Evolutionary conservation across 2,888 invertebrate genomes (phyloP).

Genomic region (Leptinotarsa haldemani): DNA sequence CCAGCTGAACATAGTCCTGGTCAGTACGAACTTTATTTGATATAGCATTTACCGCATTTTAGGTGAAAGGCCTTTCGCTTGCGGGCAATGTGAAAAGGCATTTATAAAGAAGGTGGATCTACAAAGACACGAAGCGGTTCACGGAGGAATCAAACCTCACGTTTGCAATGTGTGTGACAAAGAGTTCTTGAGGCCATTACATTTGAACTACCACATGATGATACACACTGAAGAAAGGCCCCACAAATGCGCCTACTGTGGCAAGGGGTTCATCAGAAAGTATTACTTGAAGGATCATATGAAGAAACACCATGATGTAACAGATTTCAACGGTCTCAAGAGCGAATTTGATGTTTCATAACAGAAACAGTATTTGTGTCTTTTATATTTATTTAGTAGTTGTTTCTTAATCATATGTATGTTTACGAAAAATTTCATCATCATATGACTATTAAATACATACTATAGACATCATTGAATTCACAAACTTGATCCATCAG

Average conservation of each 20-base stretch:
- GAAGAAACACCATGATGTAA: conserved; percentile 51
- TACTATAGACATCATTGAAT: too few species aligned
- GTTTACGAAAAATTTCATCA: too few species aligned
- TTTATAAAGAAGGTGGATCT: conserved; percentile 58
- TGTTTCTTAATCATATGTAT: too few species aligned
- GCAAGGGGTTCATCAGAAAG: conserved; percentile 58
- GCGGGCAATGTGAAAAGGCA: conserved; percentile 54
- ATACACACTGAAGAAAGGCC: conserved; percentile 58
- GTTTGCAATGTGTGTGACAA: conserved; percentile 55
- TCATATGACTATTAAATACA: too few species aligned
- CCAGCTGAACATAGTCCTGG: too few species aligned
- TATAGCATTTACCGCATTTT: conserved; percentile 15
- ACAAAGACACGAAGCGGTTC: conserved; percentile 57
- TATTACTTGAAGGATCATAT: conserved; percentile 57
- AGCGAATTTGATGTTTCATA: background rate
- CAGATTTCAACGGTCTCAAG: conserved; percentile 6
- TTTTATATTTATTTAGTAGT: background rate
- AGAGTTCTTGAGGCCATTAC: conserved; percentile 55
- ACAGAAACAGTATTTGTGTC: background rate
- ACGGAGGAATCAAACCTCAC: conserved; percentile 55
- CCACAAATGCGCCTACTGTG: conserved; percentile 56
- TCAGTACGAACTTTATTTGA: too few species aligned
- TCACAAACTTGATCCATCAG: too few species aligned
- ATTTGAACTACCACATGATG: conserved; percentile 57
- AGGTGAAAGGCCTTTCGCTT: conserved; percentile 57